Evolutionary conservation across 2,888 invertebrate species (phyloP).

Genomic region (Glyphotaelius pellucidus): DNA sequence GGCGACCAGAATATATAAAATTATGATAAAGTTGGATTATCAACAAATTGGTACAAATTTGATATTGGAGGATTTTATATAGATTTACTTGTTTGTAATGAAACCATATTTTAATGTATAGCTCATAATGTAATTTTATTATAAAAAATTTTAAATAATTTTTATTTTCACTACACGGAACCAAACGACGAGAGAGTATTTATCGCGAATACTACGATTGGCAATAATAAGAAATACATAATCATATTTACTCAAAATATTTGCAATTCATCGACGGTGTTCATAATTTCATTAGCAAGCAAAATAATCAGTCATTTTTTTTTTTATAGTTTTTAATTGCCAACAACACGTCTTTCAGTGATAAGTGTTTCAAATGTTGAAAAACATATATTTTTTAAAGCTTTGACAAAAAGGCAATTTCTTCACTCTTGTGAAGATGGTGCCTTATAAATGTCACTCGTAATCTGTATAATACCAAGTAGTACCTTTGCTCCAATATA

Average conservation of each 20-base stretch:
- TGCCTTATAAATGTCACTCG: neutral
- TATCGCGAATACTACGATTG: neutral
- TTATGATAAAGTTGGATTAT: neutral
- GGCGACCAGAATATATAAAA: neutral
- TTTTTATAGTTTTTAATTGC: neutral
- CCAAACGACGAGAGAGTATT: neutral
- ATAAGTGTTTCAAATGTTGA: neutral
- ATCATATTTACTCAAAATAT: neutral
- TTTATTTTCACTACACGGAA: neutral
- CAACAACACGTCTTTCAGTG: neutral
- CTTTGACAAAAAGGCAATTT: neutral
- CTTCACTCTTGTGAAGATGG: neutral
- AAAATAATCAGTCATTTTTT: neutral
- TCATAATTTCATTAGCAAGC: neutral
- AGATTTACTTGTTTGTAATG: neutral
- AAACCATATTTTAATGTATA: neutral
- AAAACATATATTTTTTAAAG: neutral
- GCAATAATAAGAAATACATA: neutral
- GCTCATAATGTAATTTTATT: neutral
- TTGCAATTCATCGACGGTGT: neutral
- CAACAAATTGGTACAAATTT: conserved; percentile 2
- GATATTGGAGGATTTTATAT: neutral
- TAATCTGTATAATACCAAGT: neutral
- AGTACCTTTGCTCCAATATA: neutral
- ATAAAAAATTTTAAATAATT: neutral